These are phyloP conservation scores for Rousettus madagascariensis DNA, from an alignment of 2,797 vertebrate genomes.

Conservation along the genomic window DNA sequence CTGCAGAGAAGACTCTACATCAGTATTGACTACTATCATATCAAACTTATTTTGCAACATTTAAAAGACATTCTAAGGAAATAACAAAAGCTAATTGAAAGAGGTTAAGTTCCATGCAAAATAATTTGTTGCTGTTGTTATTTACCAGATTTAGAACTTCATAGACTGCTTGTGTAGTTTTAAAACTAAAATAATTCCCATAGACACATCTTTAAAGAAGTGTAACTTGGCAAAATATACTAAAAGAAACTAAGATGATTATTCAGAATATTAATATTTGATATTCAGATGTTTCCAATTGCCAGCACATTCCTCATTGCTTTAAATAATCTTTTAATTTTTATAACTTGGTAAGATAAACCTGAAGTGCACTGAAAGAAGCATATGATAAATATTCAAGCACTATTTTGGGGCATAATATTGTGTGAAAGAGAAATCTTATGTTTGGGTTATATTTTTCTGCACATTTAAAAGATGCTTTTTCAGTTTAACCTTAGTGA, in stretches of 20 bases:
- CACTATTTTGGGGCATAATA: not conserved
- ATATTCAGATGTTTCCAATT: not conserved
- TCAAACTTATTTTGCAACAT: not conserved
- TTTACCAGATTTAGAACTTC: not conserved
- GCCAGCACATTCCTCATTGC: not conserved
- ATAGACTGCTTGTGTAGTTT: rapidly evolving
- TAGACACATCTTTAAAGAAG: conserved; percentile 2
- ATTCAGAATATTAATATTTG: conserved; percentile 25
- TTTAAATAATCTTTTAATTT: not conserved
- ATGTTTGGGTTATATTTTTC: not conserved
- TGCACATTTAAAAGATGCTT: not conserved
- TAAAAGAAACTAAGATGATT: not conserved
- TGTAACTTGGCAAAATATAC: not conserved
- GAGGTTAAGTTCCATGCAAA: not conserved
- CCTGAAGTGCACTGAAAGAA: not conserved
- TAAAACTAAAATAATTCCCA: not conserved
- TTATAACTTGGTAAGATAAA: not conserved
- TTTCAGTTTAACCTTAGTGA: not conserved
- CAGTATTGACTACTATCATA: not conserved
- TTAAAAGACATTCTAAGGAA: not conserved
- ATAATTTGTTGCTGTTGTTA: not conserved
- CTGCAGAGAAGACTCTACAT: not conserved
- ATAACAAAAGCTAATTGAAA: not conserved
- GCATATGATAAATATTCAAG: not conserved
- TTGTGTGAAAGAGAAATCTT: not conserved